Evolutionary conservation across 2,113 vertebrate genomes (phyloP), one percentile per base, ranked within the genome.

Genomic region (Pseudorectes ferrugineus): DNA sequence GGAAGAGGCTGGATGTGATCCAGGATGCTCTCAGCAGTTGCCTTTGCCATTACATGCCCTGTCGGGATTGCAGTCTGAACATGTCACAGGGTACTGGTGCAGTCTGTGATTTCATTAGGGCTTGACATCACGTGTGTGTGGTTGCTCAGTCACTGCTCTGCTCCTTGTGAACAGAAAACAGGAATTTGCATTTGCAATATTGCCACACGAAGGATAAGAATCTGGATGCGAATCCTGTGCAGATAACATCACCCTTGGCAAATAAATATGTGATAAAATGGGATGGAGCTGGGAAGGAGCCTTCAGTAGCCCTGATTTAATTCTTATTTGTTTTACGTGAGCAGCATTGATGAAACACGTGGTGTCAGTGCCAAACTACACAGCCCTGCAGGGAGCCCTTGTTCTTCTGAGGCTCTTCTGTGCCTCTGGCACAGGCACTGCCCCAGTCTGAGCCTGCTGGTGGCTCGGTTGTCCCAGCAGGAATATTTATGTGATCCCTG

Each of bases 11-110:
- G 93, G 96, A 79, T 40, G 5, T 7, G 20, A 40, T 68, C 93
- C 93, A 95, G 83, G 85, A 61, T 65, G 70, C 81, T 86, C 49
- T 86, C 78, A 66, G 94, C 85, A 61, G 72, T 77, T 95, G 82
- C 83, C 63, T 90, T 91, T 92, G 85, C 89, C 78, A 22, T 84
- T 68, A 58, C 88, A 54, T 84, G 94, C 94, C 90, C 88, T 6
- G 89, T 66, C 40, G 40, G 91, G 68, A 83, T 59, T 88, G 92
- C 88, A 85, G 90, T 67, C 58, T 61, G 93, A 92, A 70, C 87
- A 46, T 67, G 71, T 74, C 91, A 19, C 80, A 21, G 80, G 52
- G 67, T 19, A 49, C 26, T 79, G 73, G 40, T 42, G 92, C 73
- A 67, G 89, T 1, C 80, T 51, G 80, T 28, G 89, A 71, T 82